Evolutionary conservation across 1,140 invertebrate genomes (phyloP), one percentile per base, ranked within the genome.

Genomic region (Phymorhynchus buccinoides): DNA sequence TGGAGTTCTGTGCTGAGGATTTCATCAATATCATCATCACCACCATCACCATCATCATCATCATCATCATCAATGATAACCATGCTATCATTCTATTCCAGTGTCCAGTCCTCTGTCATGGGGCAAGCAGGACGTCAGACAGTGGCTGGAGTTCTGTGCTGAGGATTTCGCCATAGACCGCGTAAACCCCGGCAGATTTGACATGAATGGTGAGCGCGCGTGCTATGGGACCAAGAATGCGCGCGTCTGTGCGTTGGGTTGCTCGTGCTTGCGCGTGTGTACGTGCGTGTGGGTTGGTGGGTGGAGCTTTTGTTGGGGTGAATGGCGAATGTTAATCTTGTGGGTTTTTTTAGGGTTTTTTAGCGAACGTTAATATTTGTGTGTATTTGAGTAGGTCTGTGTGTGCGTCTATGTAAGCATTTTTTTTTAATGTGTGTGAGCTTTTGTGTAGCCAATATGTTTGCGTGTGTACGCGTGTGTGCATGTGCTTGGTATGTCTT

Each of bases 101-200:
- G 96, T 96, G 7, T 96, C 96, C 88, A 97, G 98, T 94, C 97
- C 97, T 18, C 94, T 97, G 88, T 92, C 96, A 27, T 99, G 97
- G 97, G 96, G 95, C 41, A 95, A 97, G 88, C 97, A 98, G 88
- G 97, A 99, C 91, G 97, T 99, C 1, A 94, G 95, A 18, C 95
- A 96, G 35, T 99, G 98, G 94, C 94, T 99, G 42, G 96, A 96
- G 88, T 98, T 97, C 96, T 97, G 97, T 86, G 96, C 98, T 92
- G 95, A 96, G 68, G 97, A 98, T 93, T 99, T 97, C 92, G 97
- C 98, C 91, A 94, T 99, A 82, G 97, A 97, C 30, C 95, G 96
- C 84, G 96, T 99, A 90, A 97, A 98, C 91, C 96, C 97, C 95
- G 97, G 98, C 90, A 96, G 97, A 94, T 98, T 99, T 93, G 97